Percentiles rank a stretch among this genome's conserved stretches.
phyloP scores from a whole-genome alignment of 2,113 vertebrate genomes.

The Ursus arctos region DNA sequence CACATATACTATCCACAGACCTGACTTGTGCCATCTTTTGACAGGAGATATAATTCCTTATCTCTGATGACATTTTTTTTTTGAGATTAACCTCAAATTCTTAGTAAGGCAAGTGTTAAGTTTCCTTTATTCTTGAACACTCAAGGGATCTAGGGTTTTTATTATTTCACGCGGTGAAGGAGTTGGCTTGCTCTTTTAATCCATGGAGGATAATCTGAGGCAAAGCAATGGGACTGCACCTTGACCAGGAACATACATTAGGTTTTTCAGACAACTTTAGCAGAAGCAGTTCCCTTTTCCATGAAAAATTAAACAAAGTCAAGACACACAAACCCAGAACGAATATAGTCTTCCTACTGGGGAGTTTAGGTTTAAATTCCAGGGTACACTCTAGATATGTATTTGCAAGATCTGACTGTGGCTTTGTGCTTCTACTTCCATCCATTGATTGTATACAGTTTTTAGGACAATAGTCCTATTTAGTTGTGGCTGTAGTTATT shows the following conservation, averaged over 20 bases:
- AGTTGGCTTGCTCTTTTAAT: neutral
- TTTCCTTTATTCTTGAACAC: conserved; percentile 46
- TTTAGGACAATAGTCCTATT: neutral
- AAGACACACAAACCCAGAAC: neutral
- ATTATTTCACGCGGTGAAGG: neutral
- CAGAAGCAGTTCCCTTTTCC: neutral
- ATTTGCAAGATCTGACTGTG: neutral
- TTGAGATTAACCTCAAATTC: conserved; percentile 42
- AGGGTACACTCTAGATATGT: neutral
- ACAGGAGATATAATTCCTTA: conserved; percentile 18
- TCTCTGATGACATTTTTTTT: conserved; percentile 3
- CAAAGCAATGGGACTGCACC: neutral
- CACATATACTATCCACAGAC: neutral
- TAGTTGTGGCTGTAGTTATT: conserved; percentile 4
- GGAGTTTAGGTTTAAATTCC: conserved; percentile 5
- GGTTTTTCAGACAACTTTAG: neutral
- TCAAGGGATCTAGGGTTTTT: neutral
- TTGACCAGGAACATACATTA: neutral
- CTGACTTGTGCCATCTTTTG: neutral
- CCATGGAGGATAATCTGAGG: neutral
- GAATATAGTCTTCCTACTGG: neutral
- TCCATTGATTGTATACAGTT: neutral
- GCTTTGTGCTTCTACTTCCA: neutral
- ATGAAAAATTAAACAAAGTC: conserved; percentile 1
- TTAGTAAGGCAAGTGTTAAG: conserved; percentile 7